A percentile compares a stretch with the other conserved stretches of the same genome.
phyloP scores from a whole-genome alignment of 2,888 invertebrate genomes.

The Pharmacophagus antenor region DNA sequence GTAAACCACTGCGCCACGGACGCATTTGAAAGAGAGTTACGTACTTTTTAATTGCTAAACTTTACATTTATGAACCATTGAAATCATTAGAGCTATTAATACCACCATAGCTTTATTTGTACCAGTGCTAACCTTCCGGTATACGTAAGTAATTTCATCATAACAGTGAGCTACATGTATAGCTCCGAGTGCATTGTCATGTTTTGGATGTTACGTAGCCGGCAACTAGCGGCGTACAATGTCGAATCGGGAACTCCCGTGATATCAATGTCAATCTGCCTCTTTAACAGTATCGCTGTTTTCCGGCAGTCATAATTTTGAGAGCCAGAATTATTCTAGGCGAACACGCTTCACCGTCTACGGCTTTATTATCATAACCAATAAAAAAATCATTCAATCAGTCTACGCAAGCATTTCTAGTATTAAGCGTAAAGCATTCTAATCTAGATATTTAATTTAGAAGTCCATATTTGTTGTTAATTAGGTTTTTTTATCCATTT shows the following conservation, averaged over 20 bases:
- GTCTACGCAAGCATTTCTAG: not conserved
- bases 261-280: too few relatives aligned
- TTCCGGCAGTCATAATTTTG: too few relatives aligned
- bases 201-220: conserved; percentile 16
- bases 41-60: too few relatives aligned
- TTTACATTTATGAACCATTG: too few relatives aligned
- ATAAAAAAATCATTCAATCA: too few relatives aligned
- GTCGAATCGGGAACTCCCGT: conserved; percentile 21
- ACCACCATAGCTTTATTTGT: not conserved
- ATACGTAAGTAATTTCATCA: not conserved
- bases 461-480: not conserved
- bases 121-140: not conserved
- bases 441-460: not conserved
- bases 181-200: conserved; percentile 20
- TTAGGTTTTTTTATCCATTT: not conserved
- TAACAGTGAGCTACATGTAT: not conserved
- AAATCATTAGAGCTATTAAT: too few relatives aligned
- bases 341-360: too few relatives aligned
- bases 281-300: too few relatives aligned
- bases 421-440: not conserved
- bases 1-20: too few relatives aligned
- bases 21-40: too few relatives aligned
- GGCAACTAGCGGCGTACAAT: conserved; percentile 8
- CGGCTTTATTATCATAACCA: too few relatives aligned
- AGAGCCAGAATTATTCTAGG: too few relatives aligned